Base-by-base conservation (phyloP, 2,888 invertebrate genomes). In the Eristalis arbustorum region DNA sequence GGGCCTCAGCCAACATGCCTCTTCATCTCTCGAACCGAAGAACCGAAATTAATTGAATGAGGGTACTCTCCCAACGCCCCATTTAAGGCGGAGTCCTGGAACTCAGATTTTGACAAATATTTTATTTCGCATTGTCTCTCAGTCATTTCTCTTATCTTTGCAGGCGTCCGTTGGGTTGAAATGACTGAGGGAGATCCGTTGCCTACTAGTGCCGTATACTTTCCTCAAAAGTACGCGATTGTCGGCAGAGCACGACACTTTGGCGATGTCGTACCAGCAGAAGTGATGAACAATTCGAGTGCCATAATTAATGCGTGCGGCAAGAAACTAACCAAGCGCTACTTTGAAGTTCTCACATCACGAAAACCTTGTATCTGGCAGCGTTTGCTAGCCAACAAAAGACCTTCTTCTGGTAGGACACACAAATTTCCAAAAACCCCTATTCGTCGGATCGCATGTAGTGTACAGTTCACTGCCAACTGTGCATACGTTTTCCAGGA, bases 201-300 rank as follows among this genome's bases (percentile, higher is more conserved):
- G 49, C 49, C 49, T 1, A 0, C 1, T 18, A 2, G 18, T 6
- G 1, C 49, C 6, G 8, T 49, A 0, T 18, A 0, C n/a, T 49
- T 18, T 18, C 49, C 18, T 8, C 18, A 49, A n/a, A 18, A n/a
- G 0, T 22, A 10, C 2, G 4, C 4, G 2, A 42, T 42, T 22
- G 62, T 72, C 14, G 72, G 72, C 8, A 25, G 72, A 31, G 62
- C 72, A 22, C 34, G 49, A 31, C 72, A 72, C 62, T 63, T 31
- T 31, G 34, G 62, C 10, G 25, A 25, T 22, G 8, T 63, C 8
- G 10, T 63, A 22, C 62, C 56, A 8, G 72, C 72, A 10, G 49
- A 62, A 31, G 10, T 72, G 8, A 13, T 2, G 0, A 28, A 13
- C 11, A 72, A 23, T 14, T 49, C 62, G 1, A 6, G 10, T 2